Conservation (phyloP, 2,888 invertebrate species). For the Augiades crinisus region DNA sequence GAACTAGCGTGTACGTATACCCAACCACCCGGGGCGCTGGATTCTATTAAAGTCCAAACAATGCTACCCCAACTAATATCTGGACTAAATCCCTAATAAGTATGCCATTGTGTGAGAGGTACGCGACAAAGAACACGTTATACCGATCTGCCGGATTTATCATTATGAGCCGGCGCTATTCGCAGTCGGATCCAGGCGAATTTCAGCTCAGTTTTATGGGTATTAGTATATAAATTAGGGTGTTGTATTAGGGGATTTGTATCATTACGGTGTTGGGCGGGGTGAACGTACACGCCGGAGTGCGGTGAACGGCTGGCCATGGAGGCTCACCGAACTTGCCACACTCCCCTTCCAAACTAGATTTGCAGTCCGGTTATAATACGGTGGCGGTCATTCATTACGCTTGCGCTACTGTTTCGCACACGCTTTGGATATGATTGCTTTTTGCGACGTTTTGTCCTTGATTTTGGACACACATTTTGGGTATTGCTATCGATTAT, state of each 20-base stretch:
- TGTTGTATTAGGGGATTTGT: conserved; percentile 36
- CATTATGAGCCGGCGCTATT: conserved; percentile 33
- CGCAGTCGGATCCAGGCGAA: conserved; percentile 28
- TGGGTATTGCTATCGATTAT: background rate
- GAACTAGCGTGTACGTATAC: conserved; percentile 47
- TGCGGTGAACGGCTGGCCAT: conserved; percentile 80
- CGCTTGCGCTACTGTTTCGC: conserved; percentile 67
- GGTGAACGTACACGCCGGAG: conserved; percentile 68
- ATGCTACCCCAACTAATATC: conserved; percentile 81
- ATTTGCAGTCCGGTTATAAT: conserved; percentile 79
- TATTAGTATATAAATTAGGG: conserved; percentile 35
- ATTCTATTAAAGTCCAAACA: conserved; percentile 81
- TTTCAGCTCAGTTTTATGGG: conserved; percentile 26
- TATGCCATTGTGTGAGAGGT: conserved; percentile 81
- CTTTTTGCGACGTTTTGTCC: conserved; percentile 25
- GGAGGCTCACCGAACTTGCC: conserved; percentile 80
- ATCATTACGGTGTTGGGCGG: conserved; percentile 39
- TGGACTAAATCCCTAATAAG: conserved; percentile 82
- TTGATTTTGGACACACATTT: conserved; percentile 6
- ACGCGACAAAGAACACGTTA: conserved; percentile 81
- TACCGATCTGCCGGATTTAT: conserved; percentile 65
- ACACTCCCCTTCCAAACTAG: conserved; percentile 77
- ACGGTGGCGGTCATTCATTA: conserved; percentile 71
- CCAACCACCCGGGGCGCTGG: conserved; percentile 71
- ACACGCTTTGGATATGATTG: conserved; percentile 55